These are phyloP conservation scores for Elmis aenea DNA, from an alignment of 2,888 invertebrate genomes.

Conservation along the genomic window DNA sequence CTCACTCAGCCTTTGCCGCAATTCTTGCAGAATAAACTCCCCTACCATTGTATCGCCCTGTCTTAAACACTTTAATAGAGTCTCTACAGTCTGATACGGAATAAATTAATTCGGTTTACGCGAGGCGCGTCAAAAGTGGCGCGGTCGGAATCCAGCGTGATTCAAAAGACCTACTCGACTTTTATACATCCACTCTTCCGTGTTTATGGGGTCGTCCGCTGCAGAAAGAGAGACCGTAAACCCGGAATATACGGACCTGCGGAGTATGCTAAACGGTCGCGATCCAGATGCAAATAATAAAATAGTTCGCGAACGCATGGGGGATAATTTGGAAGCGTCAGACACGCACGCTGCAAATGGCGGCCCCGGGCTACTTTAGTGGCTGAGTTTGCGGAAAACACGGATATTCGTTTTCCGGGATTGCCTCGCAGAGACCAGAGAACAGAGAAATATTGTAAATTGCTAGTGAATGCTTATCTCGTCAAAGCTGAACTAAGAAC, in stretches of 20 bases:
- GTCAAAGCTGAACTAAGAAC: slow-evolving; percentile 33
- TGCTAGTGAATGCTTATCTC: slow-evolving; percentile 36
- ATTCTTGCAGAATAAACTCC: slow-evolving; percentile 27
- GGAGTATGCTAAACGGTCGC: slow-evolving; percentile 14
- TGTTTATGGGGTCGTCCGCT: slow-evolving; percentile 1
- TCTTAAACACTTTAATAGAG: slow-evolving; percentile 31
- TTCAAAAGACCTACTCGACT: slow-evolving; percentile 5
- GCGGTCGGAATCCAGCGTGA: slow-evolving; percentile 1
- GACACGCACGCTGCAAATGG: slow-evolving; percentile 19
- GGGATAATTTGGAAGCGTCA: slow-evolving; percentile 22
- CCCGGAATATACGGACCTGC: no score
- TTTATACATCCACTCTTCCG: slow-evolving; percentile 8
- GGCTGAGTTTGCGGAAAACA: slow-evolving; percentile 23
- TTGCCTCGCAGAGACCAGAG: slow-evolving; percentile 21
- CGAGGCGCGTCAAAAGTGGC: slow-evolving; percentile 5
- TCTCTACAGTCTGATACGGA: slow-evolving; percentile 23
- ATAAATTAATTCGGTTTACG: slow-evolving; percentile 12
- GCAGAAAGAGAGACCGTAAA: slow-evolving; percentile 3
- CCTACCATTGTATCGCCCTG: slow-evolving; percentile 26
- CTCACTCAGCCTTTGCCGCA: slow-evolving; percentile 37
- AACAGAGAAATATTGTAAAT: slow-evolving; percentile 33
- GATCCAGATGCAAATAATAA: slow-evolving; percentile 29
- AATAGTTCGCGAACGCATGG: slow-evolving; percentile 11
- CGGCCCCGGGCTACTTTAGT: slow-evolving; percentile 21
- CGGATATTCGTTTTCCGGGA: slow-evolving; percentile 21